A percentile compares a stretch with the other conserved stretches of the same genome.
phyloP scores from a whole-genome alignment of 2,113 vertebrate species.

The Forbesichthys papilliferus region DNA sequence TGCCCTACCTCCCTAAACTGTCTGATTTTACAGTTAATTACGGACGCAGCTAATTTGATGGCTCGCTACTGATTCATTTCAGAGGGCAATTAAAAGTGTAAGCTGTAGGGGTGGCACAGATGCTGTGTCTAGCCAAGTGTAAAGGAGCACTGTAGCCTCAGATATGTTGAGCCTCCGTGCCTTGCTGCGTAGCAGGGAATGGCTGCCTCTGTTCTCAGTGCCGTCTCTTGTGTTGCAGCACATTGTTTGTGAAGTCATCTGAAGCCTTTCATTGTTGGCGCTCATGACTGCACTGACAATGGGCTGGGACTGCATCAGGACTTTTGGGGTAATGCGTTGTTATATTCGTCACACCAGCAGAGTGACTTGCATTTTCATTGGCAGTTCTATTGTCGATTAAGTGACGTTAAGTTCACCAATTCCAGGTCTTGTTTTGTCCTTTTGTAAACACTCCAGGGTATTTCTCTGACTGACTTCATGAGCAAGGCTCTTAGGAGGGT shows the following conservation, averaged over 20 bases:
- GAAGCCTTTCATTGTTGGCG: not conserved
- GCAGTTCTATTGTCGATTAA: no score
- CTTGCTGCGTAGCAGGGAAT: constrained; percentile 15
- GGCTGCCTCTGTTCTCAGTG: constrained; percentile 5
- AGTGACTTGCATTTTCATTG: no score
- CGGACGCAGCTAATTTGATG: constrained; percentile 29
- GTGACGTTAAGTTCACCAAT: not conserved
- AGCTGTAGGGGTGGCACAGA: constrained; percentile 33
- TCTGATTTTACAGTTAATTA: constrained; percentile 29
- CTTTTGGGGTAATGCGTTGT: no score
- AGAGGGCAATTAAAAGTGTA: constrained; percentile 28
- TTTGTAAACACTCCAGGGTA: constrained; percentile 5
- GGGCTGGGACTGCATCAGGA: no score
- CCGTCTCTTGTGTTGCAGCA: not conserved
- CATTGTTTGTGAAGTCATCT: constrained; percentile 1
- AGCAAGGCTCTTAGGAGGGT: not conserved
- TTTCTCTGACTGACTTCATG: constrained; percentile 13
- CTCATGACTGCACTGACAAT: not conserved
- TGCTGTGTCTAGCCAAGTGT: constrained; percentile 36
- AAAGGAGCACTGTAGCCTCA: constrained; percentile 9
- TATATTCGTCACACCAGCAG: no score
- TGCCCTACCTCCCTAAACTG: not conserved
- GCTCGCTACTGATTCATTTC: constrained; percentile 15
- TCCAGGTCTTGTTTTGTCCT: constrained; percentile 3
- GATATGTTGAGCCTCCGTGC: not conserved